These are phyloP conservation scores for Ormyrus pomaceus DNA, from an alignment of 2,888 invertebrate genomes.

Conservation along the genomic window DNA sequence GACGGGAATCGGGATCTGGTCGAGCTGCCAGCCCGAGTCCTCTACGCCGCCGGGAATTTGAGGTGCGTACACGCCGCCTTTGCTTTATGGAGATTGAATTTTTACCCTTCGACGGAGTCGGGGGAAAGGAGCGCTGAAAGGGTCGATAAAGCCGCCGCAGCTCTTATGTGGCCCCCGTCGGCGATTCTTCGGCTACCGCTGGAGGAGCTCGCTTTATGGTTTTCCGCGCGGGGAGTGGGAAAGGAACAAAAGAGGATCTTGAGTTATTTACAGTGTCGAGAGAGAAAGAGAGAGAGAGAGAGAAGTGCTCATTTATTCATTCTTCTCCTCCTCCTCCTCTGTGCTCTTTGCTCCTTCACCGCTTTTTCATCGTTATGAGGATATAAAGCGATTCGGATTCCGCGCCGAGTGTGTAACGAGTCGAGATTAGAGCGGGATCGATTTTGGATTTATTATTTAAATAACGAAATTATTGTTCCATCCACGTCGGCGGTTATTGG, in stretches of 20 bases:
- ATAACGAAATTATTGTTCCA: conserved; percentile 7
- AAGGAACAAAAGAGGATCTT: conserved; percentile 23
- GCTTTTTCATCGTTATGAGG: not conserved
- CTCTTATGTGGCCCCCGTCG: not conserved
- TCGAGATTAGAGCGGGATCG: conserved; percentile 2
- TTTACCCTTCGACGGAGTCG: conserved; percentile 23
- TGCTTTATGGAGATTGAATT: conserved; percentile 53
- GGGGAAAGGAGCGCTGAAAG: not conserved
- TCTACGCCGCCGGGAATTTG: conserved; percentile 89
- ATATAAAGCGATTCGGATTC: conserved; percentile 2
- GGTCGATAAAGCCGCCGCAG: conserved; percentile 23
- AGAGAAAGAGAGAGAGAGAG: conserved; percentile 1
- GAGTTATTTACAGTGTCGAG: conserved; percentile 37
- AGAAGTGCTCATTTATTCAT: conserved; percentile 18
- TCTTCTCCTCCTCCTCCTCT: not conserved
- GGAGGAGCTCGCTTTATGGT: conserved; percentile 11
- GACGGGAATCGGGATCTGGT: conserved; percentile 86
- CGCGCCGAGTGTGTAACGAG: not conserved
- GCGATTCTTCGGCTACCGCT: conserved; percentile 5
- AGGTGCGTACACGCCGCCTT: conserved; percentile 67
- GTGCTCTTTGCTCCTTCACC: not conserved
- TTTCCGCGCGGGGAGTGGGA: not conserved
- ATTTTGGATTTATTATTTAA: conserved; percentile 22
- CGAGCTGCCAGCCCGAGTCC: conserved; percentile 87
- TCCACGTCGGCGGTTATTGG: not conserved